These are phyloP conservation scores for Diadumene lineata DNA, from an alignment of 92 coral and sea anemone species.

Conservation along the genomic window DNA sequence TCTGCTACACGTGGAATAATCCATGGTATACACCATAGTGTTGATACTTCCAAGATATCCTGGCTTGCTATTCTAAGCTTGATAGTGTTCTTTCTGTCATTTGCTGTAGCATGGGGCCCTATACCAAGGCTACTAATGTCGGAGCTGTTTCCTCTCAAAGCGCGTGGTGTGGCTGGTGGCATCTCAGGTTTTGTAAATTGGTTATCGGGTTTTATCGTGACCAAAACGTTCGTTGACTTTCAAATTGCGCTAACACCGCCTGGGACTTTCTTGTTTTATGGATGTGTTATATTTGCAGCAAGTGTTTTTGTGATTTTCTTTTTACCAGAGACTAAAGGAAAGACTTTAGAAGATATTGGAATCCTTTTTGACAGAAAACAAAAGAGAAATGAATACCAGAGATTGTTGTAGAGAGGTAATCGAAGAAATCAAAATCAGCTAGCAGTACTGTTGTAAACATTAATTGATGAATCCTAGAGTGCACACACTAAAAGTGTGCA, in stretches of 20 bases:
- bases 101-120: conserved; percentile 87
- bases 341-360: conserved; percentile 81
- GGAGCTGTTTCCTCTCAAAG: conserved; percentile 72
- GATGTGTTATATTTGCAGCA: conserved; percentile 51
- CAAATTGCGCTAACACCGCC: conserved; percentile 48
- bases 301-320: conserved; percentile 55
- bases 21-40: conserved; percentile 25
- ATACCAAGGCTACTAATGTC: conserved; percentile 88
- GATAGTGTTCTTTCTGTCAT: conserved; percentile 52
- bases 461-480: too few relatives aligned
- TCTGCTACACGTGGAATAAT: conserved; percentile 6
- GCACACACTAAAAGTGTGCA: too few relatives aligned
- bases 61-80: conserved; percentile 67
- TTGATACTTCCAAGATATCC: conserved; percentile 31
- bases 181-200: conserved; percentile 57
- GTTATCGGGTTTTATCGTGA: conserved; percentile 61
- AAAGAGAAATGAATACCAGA: too few relatives aligned
- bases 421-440: too few relatives aligned
- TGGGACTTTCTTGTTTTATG: conserved; percentile 88
- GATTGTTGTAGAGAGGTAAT: too few relatives aligned
- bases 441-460: too few relatives aligned
- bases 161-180: conserved; percentile 75
- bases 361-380: conserved; percentile 43
- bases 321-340: conserved; percentile 89
- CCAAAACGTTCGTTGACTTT: conserved; percentile 60